Base-by-base conservation (phyloP, 2,888 invertebrate species). In the Arrhopalites spinosus region DNA sequence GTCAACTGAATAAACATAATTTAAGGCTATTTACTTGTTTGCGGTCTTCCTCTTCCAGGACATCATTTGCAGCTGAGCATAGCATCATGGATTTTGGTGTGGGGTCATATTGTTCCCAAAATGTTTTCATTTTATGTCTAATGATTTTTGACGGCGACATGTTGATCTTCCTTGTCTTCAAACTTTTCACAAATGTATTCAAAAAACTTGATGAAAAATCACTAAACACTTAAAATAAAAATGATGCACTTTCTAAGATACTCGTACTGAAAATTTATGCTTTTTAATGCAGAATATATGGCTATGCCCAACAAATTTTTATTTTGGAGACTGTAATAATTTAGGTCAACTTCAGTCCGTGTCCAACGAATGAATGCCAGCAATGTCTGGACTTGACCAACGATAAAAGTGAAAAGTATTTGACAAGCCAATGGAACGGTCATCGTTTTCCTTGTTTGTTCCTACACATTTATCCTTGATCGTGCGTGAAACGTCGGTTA, bases 1-100 rank as follows among this genome's bases (percentile, higher is more conserved):
- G n/a, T n/a, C n/a, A n/a, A n/a, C 15, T 45, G 45, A 45, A 56
- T 11, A 88, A 88, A 27, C 88, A 84, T 74, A 86, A 85, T 59
- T 85, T 84, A 23, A 88, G 83, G n/a, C n/a, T n/a, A n/a, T n/a
- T n/a, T 73, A 88, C 86, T 81, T 88, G 88, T 8, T 84, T 84
- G 36, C 85, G 82, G 78, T 87, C 87, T 45, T 85, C 84, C 66
- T 83, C 83, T 25, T 85, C 85, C 15, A 87, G 80, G 25, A 82
- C 81, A 27, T 81, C 80, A 29, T 85, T 83, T 0, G 87, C 87
- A 59, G 85, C 84, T 8, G 84, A 84, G 79, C 87, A 87, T 73
- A 87, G 82, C 87, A 87, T 87, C 87, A 87, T 87, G 73, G 86
- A 86, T 76, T 86, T 84, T 1, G 85, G 75, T 2, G 85, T 84